Conservation (phyloP, 2,797 vertebrate genomes). For the Muraenolepis orangiensis region DNA sequence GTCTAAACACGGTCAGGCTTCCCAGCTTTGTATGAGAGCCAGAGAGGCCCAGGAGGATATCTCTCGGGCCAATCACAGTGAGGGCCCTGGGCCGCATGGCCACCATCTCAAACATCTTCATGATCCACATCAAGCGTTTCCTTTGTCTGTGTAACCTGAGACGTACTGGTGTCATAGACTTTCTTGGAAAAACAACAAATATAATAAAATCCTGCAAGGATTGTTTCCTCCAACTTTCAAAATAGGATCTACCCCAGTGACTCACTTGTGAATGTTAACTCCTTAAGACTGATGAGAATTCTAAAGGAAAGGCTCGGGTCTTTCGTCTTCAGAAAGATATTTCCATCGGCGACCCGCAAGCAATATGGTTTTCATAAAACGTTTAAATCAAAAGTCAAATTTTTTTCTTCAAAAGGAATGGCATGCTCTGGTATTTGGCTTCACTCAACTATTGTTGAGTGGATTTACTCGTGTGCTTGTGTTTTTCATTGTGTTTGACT, state of each 20-base stretch:
- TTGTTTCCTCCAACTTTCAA: background rate
- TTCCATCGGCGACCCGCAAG: background rate
- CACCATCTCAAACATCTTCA: background rate
- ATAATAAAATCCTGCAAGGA: background rate
- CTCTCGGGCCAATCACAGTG: no score
- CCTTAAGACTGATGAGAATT: no score
- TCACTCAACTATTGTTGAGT: background rate
- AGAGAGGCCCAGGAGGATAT: background rate
- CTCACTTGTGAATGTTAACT: no score
- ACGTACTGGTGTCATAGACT: background rate
- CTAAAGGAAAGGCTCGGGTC: background rate
- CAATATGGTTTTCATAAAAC: background rate
- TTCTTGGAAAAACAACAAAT: background rate
- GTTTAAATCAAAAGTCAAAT: background rate
- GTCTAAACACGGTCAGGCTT: constrained; percentile 20
- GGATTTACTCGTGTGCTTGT: background rate
- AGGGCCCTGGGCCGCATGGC: background rate
- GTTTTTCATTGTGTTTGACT: background rate
- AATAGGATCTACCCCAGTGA: background rate
- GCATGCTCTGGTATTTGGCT: background rate
- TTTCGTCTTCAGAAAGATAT: background rate
- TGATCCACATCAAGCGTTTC: background rate
- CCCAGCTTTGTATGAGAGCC: constrained; percentile 1
- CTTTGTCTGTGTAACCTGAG: background rate
- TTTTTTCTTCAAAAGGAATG: background rate